phyloP scores from a whole-genome alignment of 2,797 vertebrate genomes.

The Catamblyrhynchus diadema region DNA sequence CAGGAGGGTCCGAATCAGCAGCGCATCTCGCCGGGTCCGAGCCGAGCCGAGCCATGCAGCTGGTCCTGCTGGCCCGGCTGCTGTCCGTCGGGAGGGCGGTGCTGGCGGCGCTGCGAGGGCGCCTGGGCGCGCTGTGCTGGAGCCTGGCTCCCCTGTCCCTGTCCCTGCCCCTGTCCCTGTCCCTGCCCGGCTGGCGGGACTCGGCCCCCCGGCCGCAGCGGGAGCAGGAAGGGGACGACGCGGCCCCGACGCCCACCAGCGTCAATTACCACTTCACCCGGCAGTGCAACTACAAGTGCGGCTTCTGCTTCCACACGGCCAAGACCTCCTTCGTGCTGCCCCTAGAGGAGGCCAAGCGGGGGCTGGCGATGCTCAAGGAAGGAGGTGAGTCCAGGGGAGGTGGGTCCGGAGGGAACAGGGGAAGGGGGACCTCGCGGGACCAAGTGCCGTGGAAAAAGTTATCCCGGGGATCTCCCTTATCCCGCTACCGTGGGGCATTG shows the following conservation, averaged over 20 bases:
- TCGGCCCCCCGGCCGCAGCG: background rate
- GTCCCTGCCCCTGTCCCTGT: background rate
- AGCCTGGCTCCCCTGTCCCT: background rate
- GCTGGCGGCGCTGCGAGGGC: background rate
- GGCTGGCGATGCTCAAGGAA: slow-evolving; percentile 79
- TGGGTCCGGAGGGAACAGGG: fast-evolving
- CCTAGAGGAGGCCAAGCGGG: slow-evolving; percentile 84
- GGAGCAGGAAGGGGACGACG: background rate
- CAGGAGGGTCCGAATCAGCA: background rate
- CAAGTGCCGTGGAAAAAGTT: background rate
- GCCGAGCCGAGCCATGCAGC: background rate
- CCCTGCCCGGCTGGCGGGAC: background rate
- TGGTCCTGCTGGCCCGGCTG: background rate
- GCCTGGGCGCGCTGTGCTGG: slow-evolving; percentile 1
- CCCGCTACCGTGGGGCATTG: fast-evolving
- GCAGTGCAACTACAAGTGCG: slow-evolving; percentile 93
- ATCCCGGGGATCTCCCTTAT: too few species aligned
- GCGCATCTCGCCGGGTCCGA: background rate
- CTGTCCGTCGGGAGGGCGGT: background rate
- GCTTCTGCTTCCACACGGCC: slow-evolving; percentile 96
- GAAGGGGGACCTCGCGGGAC: background rate
- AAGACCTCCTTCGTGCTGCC: slow-evolving; percentile 93
- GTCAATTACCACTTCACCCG: slow-evolving; percentile 95
- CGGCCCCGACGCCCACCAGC: slow-evolving; percentile 38
- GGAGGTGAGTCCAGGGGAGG: slow-evolving; percentile 73